A percentile compares a stretch with the other conserved stretches of the same genome.
Evolutionary conservation across 2,797 vertebrate species (phyloP).

Genomic region (Catharus ustulatus): DNA sequence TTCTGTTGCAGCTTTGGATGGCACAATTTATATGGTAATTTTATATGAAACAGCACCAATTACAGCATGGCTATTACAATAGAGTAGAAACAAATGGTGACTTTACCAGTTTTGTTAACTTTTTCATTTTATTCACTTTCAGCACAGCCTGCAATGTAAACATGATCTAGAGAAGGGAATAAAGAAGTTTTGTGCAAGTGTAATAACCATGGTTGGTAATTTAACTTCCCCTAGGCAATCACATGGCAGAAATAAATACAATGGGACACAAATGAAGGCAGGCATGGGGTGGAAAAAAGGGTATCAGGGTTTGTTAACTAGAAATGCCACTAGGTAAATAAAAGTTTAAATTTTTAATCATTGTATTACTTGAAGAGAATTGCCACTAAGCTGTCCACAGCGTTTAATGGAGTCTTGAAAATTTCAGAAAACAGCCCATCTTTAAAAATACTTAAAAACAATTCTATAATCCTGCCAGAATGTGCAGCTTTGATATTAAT

Average conservation of each 20-base stretch:
- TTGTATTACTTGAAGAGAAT: neutral
- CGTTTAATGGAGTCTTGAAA: neutral
- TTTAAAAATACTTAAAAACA: neutral
- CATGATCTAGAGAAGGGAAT: constrained; percentile 19
- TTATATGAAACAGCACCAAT: constrained; percentile 50
- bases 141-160: constrained; percentile 44
- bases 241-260: neutral
- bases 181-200: neutral
- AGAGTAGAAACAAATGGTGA: constrained; percentile 33
- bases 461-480: neutral
- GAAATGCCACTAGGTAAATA: neutral
- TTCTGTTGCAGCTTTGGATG: constrained; percentile 56
- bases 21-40: constrained; percentile 71
- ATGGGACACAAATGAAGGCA: neutral
- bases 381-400: neutral
- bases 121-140: constrained; percentile 51
- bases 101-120: constrained; percentile 63
- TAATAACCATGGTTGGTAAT: neutral
- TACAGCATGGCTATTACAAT: constrained; percentile 49
- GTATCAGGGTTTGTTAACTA: neutral
- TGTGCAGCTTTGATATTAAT: constrained; percentile 31
- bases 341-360: neutral
- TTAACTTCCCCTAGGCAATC: neutral
- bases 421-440: neutral
- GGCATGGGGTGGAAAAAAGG: neutral